Conservation (phyloP, 2,888 invertebrate genomes). For the Sisyra terminalis region DNA sequence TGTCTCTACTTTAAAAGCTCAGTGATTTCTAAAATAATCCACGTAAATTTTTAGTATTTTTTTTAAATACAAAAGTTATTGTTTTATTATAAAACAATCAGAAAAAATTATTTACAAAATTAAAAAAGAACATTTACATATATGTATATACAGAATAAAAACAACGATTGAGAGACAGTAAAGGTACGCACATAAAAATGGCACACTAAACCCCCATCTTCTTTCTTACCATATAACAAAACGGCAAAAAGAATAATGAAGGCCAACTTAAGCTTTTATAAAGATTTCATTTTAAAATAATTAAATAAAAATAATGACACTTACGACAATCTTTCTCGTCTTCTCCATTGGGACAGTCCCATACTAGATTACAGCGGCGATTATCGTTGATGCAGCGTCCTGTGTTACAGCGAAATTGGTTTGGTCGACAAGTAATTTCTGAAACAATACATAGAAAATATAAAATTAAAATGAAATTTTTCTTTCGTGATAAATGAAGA, state of each 20-base stretch:
- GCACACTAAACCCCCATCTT: neutral
- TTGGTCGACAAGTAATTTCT: constrained; percentile 23
- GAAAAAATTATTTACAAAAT: no score
- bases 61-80: no score
- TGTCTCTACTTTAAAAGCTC: no score
- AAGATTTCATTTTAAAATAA: neutral
- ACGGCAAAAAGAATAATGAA: neutral
- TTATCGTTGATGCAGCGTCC: constrained; percentile 32
- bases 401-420: constrained; percentile 36
- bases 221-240: neutral
- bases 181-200: neutral
- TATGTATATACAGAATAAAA: no score
- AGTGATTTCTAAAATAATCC: no score
- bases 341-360: constrained; percentile 64
- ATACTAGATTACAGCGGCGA: constrained; percentile 33
- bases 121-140: no score
- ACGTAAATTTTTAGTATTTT: no score
- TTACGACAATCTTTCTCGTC: constrained; percentile 68
- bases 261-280: neutral
- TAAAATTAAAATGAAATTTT: neutral
- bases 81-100: no score
- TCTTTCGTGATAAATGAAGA: no score
- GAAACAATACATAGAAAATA: constrained; percentile 5
- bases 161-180: neutral
- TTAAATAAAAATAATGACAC: constrained; percentile 18